Percentiles rank a stretch among this genome's conserved stretches.
Evolutionary conservation across 2,113 vertebrate species (phyloP).

Genomic region (Scomber japonicus): DNA sequence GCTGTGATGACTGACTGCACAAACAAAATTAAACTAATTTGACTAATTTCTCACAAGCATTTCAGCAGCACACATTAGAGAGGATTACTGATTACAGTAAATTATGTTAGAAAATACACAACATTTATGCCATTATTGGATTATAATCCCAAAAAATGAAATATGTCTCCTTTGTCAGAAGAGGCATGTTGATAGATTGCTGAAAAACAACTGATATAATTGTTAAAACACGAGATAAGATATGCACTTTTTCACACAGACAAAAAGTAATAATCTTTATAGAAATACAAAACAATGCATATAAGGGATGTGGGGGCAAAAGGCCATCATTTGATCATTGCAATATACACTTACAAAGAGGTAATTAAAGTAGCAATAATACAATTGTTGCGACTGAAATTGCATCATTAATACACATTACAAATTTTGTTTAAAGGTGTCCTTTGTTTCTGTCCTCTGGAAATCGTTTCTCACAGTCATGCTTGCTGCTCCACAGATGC

Average conservation of each 20-base stretch:
- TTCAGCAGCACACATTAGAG: not conserved
- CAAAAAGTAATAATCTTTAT: not conserved
- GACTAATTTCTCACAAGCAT: not conserved
- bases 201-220: not conserved
- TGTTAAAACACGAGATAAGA: not conserved
- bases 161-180: not conserved
- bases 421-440: conserved; percentile 7
- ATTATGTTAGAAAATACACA: not conserved
- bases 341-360: conserved; percentile 9
- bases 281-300: not conserved
- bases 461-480: conserved; percentile 10
- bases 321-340: not conserved
- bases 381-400: conserved; percentile 33
- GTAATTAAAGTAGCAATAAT: too few species aligned
- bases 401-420: conserved; percentile 54
- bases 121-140: not conserved
- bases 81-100: not conserved
- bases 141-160: conserved; percentile 5
- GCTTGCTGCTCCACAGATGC: conserved; percentile 44
- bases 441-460: conserved; percentile 16
- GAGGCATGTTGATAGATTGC: not conserved
- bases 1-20: not conserved
- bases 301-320: not conserved
- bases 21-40: conserved; percentile 33
- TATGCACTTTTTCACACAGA: not conserved